phyloP scores from a whole-genome alignment of 2,888 invertebrate species.

The Cephus pygmeus region DNA sequence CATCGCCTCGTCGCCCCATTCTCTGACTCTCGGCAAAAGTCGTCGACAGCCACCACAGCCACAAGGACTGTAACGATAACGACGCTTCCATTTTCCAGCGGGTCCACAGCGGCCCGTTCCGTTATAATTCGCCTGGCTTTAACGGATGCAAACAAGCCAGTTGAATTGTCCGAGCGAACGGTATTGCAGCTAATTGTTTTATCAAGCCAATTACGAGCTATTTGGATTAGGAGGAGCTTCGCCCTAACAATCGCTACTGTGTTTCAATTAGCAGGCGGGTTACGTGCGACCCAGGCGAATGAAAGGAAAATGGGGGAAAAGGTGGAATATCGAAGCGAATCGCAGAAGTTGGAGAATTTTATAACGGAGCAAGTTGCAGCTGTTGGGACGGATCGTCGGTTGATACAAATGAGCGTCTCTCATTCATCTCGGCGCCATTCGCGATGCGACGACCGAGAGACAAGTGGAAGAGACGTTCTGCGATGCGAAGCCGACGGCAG shows the following conservation, averaged over 20 bases:
- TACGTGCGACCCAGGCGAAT: background rate
- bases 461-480: no score
- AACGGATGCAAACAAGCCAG: background rate
- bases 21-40: slow-evolving; percentile 9
- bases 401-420: background rate
- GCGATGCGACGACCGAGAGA: background rate
- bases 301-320: background rate
- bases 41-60: background rate
- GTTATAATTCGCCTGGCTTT: background rate
- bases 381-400: background rate
- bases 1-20: background rate
- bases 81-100: background rate
- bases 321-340: no score
- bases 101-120: background rate
- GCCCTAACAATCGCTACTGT: background rate
- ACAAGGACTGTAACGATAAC: slow-evolving; percentile 3
- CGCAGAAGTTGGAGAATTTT: no score
- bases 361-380: no score
- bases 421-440: background rate
- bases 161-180: background rate
- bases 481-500: background rate
- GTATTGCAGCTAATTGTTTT: slow-evolving; percentile 43
- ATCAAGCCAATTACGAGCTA: slow-evolving; percentile 46
- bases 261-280: background rate
- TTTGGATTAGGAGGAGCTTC: slow-evolving; percentile 35